Percentiles rank a stretch among this genome's conserved stretches.
Evolutionary conservation across 2,797 vertebrate genomes (phyloP).

Genomic region (Sparidentex hasta): DNA sequence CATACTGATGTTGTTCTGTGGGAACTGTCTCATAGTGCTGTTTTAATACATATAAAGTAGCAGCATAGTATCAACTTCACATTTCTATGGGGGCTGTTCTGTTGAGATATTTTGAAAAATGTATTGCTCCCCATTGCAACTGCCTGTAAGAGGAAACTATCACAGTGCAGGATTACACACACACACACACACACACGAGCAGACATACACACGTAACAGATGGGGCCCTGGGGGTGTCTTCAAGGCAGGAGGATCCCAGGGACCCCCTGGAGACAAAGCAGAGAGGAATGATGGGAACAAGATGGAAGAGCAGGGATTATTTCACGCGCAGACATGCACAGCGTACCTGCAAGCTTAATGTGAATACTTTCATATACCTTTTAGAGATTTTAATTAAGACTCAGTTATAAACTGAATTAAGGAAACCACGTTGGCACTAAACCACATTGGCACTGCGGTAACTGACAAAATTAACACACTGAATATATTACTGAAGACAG

Average conservation of each 20-base stretch:
- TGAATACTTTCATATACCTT: conserved; percentile 1
- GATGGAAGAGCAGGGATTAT: conserved; percentile 12
- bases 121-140: neutral
- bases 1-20: neutral
- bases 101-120: conserved; percentile 10
- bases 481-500: neutral
- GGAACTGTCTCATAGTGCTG: neutral
- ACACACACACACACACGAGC: conserved; percentile 18
- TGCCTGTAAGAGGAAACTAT: conserved; percentile 34
- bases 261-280: conserved; percentile 58
- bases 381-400: neutral
- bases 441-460: neutral
- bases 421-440: neutral
- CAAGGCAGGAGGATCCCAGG: conserved; percentile 66
- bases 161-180: conserved; percentile 13
- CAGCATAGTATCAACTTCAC: neutral
- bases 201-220: conserved; percentile 60
- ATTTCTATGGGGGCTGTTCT: neutral
- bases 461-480: neutral
- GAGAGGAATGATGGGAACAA: conserved; percentile 35
- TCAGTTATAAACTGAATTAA: neutral
- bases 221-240: conserved; percentile 66
- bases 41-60: neutral
- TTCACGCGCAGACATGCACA: neutral
- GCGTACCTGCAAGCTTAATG: conserved; percentile 13